Evolutionary conservation across 2,888 invertebrate species (phyloP).

Genomic region (Andrena chrysosceles): DNA sequence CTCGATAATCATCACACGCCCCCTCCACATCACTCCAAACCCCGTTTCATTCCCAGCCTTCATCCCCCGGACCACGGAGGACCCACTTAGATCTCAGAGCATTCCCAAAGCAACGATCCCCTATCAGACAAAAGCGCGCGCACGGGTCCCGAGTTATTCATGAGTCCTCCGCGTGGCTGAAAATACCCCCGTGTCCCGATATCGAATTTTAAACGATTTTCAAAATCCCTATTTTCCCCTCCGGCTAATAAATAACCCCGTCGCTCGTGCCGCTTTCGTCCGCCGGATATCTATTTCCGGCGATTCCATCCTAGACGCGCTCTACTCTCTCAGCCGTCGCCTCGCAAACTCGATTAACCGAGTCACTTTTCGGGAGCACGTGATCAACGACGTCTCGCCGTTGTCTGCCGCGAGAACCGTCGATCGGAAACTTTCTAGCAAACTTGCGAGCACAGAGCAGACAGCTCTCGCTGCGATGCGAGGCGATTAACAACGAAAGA

Average conservation of each 20-base stretch:
- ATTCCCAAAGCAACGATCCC: too few species aligned
- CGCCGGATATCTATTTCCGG: slow-evolving; percentile 23
- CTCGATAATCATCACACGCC: too few species aligned
- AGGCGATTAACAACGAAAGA: too few species aligned
- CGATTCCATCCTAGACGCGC: neutral
- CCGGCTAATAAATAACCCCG: slow-evolving; percentile 1
- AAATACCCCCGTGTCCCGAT: slow-evolving; percentile 7
- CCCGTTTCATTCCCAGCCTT: too few species aligned
- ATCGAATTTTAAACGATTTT: slow-evolving; percentile 26
- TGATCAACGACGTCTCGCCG: neutral
- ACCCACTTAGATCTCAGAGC: too few species aligned
- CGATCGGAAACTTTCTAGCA: too few species aligned
- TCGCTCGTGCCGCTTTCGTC: neutral
- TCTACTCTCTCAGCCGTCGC: neutral
- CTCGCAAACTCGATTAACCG: slow-evolving; percentile 20
- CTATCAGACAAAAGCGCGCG: neutral
- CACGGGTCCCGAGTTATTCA: neutral
- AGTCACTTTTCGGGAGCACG: slow-evolving; percentile 5
- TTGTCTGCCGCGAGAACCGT: too few species aligned
- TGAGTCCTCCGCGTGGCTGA: neutral
- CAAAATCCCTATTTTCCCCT: slow-evolving; percentile 20
- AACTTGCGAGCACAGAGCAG: too few species aligned
- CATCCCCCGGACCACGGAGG: too few species aligned
- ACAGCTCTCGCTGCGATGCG: too few species aligned
- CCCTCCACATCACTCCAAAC: too few species aligned